These are phyloP conservation scores for Brachionichthys hirsutus DNA, from an alignment of 2,113 vertebrate genomes.

Conservation along the genomic window DNA sequence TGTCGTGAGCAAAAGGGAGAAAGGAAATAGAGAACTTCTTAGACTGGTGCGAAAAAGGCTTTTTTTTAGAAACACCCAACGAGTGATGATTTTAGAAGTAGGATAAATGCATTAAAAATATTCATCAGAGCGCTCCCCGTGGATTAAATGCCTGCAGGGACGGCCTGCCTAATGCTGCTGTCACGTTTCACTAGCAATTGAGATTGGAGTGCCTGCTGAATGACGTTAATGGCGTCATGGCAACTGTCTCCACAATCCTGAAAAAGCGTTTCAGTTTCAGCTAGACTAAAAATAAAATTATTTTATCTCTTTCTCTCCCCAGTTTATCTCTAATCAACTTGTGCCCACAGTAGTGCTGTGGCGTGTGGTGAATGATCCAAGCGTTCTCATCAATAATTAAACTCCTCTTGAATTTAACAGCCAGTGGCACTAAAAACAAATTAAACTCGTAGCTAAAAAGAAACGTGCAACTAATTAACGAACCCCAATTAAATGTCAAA, in stretches of 20 bases:
- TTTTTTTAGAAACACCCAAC: not conserved
- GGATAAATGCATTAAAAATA: not conserved
- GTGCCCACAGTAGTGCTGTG: no score
- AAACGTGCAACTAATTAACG: no score
- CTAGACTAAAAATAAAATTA: no score
- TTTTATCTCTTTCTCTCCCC: no score
- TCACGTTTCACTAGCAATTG: conserved; percentile 2
- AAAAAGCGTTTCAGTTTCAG: not conserved
- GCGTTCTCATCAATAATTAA: no score
- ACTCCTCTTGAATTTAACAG: no score
- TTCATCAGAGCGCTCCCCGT: not conserved
- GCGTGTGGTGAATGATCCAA: no score
- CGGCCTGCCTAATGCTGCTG: not conserved
- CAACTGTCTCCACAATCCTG: not conserved
- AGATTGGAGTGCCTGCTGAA: not conserved
- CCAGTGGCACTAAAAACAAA: no score
- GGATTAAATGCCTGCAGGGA: conserved; percentile 2
- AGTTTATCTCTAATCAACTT: no score
- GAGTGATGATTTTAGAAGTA: not conserved
- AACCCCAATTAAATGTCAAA: no score
- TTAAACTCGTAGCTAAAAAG: no score
- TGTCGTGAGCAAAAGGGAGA: not conserved
- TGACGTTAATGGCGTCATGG: not conserved
- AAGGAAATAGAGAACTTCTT: not conserved
- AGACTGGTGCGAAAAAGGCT: no score